Base-by-base conservation (phyloP, 2,888 invertebrate species). In the Lottia gigantea region DNA sequence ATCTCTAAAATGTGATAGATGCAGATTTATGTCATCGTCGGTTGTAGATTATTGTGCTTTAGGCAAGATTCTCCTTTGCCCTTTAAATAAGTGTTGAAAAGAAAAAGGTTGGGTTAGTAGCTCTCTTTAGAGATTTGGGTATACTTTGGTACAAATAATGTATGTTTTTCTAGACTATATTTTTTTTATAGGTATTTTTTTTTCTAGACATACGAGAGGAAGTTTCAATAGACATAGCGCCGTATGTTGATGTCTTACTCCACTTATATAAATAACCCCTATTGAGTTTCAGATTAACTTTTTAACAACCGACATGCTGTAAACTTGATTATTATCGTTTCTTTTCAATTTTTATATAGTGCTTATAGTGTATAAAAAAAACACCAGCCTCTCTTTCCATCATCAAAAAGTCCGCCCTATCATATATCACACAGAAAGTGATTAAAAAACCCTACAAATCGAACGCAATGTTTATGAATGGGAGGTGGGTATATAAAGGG, bases 361-460 rank as follows among this genome's bases (percentile, higher is more conserved):
- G 23, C 23, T 19, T 55, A 55, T 19, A 23, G 55, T 3, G 19
- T 23, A 55, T 55, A 55, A 55, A 19, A n/a, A n/a, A 23, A 19
- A 55, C 55, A 23, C 19, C 23, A 19, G 55, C 55, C 55, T 55
- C 55, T 19, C 55, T 55, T 55, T 55, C 2, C 8, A 23, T 23
- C 55, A 23, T 55, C 55, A 55, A 55, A 55, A 19, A 14, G 55
- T 23, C 19, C 55, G 14, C 7, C 55, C 23, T 23, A 55, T 55
- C 55, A 55, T 19, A 55, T 55, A 55, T 55, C 55, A 55, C 23
- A 55, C 19, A 23, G 55, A 55, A 4, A 2, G 55, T 11, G 23
- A 55, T 55, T 55, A 55, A 55, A 55, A 55, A 55, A 55, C 55
- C 55, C 23, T 19, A 55, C 55, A 55, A 55, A 55, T 55, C 55